Base-by-base conservation (phyloP, 2,797 vertebrate genomes). In the Oryzias dopingdopingensis region DNA sequence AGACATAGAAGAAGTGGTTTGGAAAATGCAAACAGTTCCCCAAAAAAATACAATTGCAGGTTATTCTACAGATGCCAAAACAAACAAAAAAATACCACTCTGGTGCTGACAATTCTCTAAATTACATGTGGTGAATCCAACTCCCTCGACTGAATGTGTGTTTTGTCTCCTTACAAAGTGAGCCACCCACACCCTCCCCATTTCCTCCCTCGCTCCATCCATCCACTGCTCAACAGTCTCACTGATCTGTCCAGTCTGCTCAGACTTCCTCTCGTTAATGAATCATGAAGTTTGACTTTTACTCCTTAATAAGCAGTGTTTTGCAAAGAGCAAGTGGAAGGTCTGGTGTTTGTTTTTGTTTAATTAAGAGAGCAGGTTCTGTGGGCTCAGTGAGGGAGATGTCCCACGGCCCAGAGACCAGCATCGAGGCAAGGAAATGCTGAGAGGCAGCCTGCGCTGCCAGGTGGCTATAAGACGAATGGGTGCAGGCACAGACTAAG, bases 261-360 rank as follows among this genome's bases (percentile, higher is more conserved):
- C 89, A 89, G 86, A 91, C 92, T 93, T 94, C 91, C 92, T 92
- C 86, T 90, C 85, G 87, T 88, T 93, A 94, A 93, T 92, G 91
- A 93, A 93, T 93, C 86, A 91, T 90, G 91, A 93, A 91, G 90
- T 91, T 90, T 88, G 86, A 90, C 89, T 91, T 75, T 79, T 86
- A 83, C 89, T 88, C 82, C 79, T 86, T 91, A 92, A 90, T 89
- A 91, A 85, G 76, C 76, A 15, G 44, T 88, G 88, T 90, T 94
- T 92, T 88, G 81, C 66, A 58, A 58, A 56, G 57, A 79, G 72
- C 42, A 62, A 65, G 52, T 83, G 89, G 84, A 91, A 83, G 82
- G 80, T 52, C 43, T 63, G 57, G 56, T 80, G 89, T 92, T 93
- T 92, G 86, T 91, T 92, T 92, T 92, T 79, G 85, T 93, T 91